These are phyloP conservation scores for Nowickia ferox DNA, from an alignment of 2,888 invertebrate genomes.

Conservation along the genomic window DNA sequence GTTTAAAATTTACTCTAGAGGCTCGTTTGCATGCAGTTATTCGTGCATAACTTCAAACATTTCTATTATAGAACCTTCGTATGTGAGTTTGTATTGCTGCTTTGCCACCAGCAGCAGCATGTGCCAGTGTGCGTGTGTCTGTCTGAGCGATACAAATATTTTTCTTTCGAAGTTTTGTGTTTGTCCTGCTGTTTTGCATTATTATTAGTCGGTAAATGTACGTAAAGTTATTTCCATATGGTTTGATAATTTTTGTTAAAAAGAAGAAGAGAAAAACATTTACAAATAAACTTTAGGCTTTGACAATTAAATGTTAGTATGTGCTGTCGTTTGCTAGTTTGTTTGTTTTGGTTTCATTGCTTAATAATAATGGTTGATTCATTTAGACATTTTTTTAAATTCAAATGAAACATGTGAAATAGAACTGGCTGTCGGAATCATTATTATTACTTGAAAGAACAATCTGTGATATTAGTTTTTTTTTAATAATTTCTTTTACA, in stretches of 20 bases:
- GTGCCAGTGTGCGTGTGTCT: background rate
- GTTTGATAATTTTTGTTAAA: conserved; percentile 7
- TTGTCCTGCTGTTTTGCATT: conserved; percentile 24
- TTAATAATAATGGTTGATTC: background rate
- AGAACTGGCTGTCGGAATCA: no score
- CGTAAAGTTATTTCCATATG: conserved; percentile 34
- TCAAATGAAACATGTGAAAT: no score
- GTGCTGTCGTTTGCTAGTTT: background rate
- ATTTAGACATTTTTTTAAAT: no score
- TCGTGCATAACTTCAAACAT: conserved; percentile 60
- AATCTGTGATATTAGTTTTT: no score
- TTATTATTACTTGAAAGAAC: no score
- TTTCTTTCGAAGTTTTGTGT: conserved; percentile 24
- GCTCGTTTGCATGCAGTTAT: conserved; percentile 55
- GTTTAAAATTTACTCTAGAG: conserved; percentile 39
- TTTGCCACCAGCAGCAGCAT: conserved; percentile 3
- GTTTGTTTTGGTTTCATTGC: background rate
- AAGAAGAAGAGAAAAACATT: background rate
- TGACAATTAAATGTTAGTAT: conserved; percentile 21
- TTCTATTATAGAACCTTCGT: conserved; percentile 19
- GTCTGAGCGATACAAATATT: background rate
- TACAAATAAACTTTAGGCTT: conserved; percentile 33
- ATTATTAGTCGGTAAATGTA: conserved; percentile 27
- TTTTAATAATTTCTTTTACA: no score
- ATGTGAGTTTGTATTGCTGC: background rate